Conservation (phyloP, 2,797 vertebrate species). For the Aulostomus chinensis region DNA sequence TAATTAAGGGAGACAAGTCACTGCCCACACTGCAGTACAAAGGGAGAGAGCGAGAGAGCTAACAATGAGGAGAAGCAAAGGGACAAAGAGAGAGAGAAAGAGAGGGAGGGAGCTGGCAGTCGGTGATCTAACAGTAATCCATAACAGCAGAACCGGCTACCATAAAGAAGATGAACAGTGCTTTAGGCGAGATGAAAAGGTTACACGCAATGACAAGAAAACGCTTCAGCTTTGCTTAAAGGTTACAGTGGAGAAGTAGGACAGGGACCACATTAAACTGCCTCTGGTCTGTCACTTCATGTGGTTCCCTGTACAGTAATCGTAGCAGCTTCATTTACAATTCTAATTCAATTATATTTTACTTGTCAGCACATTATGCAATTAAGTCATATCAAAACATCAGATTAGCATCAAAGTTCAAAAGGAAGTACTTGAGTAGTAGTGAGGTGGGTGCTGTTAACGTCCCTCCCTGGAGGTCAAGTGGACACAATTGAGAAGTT, state of each 20-base stretch:
- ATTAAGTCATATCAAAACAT: too few relatives aligned
- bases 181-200: constrained; percentile 71
- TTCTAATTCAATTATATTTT: too few relatives aligned
- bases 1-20: constrained; percentile 71
- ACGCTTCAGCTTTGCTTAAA: constrained; percentile 58
- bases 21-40: constrained; percentile 56
- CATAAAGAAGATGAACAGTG: constrained; percentile 57
- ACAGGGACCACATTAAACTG: constrained; percentile 33
- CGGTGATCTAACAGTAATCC: constrained; percentile 66
- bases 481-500: too few relatives aligned
- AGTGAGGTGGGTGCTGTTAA: too few relatives aligned
- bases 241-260: constrained; percentile 54
- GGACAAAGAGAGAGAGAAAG: background rate
- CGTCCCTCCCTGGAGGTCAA: too few relatives aligned
- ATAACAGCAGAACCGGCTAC: constrained; percentile 56
- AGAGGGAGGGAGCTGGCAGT: constrained; percentile 36
- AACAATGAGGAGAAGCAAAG: constrained; percentile 18
- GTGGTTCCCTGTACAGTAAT: constrained; percentile 1
- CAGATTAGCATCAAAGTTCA: too few relatives aligned
- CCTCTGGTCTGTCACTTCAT: constrained; percentile 3
- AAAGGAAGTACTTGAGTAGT: too few relatives aligned
- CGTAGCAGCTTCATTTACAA: background rate
- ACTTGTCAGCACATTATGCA: too few relatives aligned
- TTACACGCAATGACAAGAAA: constrained; percentile 57
- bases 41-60: constrained; percentile 29